Evolutionary conservation across 53 echinoderm and acorn worm genomes (phyloP).

Genomic region (Echinarachnius parma): DNA sequence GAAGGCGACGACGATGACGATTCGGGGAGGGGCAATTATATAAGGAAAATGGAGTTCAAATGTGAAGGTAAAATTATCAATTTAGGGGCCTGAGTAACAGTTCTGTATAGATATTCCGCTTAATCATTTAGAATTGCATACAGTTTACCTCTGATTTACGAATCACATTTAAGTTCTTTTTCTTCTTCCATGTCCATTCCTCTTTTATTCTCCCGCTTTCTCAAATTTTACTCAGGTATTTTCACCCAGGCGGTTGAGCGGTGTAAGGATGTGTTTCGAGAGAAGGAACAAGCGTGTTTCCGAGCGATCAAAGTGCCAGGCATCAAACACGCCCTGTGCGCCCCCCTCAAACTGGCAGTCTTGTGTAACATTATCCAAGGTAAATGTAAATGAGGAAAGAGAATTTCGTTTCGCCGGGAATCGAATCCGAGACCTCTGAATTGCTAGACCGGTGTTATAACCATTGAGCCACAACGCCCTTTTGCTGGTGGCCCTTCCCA

Average conservation of each 20-base stretch:
- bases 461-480: too few species aligned
- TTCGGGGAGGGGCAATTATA: constrained; percentile 27
- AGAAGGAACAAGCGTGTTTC: constrained; percentile 48
- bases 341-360: constrained; percentile 57
- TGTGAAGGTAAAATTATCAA: constrained; percentile 46
- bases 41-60: constrained; percentile 40
- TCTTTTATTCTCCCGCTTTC: too few species aligned
- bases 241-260: constrained; percentile 47
- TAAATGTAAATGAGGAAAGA: constrained; percentile 39
- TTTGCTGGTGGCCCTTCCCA: too few species aligned
- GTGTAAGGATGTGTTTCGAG: constrained; percentile 38
- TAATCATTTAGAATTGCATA: too few species aligned
- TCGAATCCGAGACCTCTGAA: too few species aligned
- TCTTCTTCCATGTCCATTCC: neutral
- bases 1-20: constrained; percentile 7
- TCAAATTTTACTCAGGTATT: constrained; percentile 53
- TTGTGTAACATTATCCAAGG: constrained; percentile 62
- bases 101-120: too few species aligned
- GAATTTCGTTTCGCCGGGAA: too few species aligned
- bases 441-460: too few species aligned
- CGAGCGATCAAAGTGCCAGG: constrained; percentile 5
- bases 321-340: constrained; percentile 41
- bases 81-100: too few species aligned
- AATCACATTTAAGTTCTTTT: neutral
- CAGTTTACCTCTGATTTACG: too few species aligned